Base-by-base conservation (phyloP, 2,113 vertebrate species). In the Tachycineta bicolor region DNA sequence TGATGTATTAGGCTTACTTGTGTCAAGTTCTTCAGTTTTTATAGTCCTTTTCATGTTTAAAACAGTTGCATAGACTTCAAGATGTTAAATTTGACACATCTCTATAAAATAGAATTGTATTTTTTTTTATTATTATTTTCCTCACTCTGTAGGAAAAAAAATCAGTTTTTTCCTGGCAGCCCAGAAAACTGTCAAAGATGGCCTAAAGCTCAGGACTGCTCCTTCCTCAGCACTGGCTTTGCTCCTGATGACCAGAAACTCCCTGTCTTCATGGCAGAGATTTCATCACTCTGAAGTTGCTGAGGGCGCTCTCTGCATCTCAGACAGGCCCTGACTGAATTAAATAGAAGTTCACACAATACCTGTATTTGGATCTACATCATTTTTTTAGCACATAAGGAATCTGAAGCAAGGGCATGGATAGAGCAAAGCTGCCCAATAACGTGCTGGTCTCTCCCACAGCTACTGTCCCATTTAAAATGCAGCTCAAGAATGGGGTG, bases 221-320 rank as follows among this genome's bases (percentile, higher is more conserved):
- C 11, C 41, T 18, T 6, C n/a, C 46, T 68, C 79, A 63, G 44
- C 39, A 21, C 46, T 65, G 39, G 4, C 37, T 73, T 65, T 87
- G 78, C 23, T 70, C 28, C 49, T 56, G 41, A n/a, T 37, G 67
- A n/a, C 7, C 46, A 65, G 31, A 47, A 16, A 49, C 29, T 44
- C 23, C 34, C 22, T 28, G 25, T 37, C 3, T 0, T 4, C 28
- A 34, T 2, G 6, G 26, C 6, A 11, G 29, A 28, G 18, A 21
- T 78, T 59, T 52, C 28, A 21, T 9, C 25, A 4, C 56, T 26
- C 69, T 67, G 21, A 70, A 43, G 21, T 26, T 34, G 34, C 24
- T 41, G 44, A 31, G 29, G 59, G 37, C 13, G n/a, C n/a, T 83
- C 55, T 41, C 34, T 33, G 12, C 26, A 33, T 22, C 56, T 64